A percentile compares a stretch with the other conserved stretches of the same genome.
Evolutionary conservation across 2,113 vertebrate genomes (phyloP).

Genomic region (Lophius piscatorius): DNA sequence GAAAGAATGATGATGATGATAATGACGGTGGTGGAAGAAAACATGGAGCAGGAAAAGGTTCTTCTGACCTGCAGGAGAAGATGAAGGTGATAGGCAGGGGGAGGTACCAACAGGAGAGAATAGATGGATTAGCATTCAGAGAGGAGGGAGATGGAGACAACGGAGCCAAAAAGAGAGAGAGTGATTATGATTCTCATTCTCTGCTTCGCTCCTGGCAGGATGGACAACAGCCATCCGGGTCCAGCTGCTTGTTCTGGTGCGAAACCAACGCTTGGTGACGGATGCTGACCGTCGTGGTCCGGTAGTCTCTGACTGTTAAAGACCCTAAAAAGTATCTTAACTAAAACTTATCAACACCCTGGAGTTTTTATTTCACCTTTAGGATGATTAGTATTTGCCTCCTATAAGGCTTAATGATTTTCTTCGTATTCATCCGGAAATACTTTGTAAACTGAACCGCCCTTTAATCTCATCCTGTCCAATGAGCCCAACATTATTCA

Average conservation of each 20-base stretch:
- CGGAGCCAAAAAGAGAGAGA: constrained; percentile 2
- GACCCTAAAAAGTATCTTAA: no score
- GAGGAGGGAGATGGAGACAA: constrained; percentile 21
- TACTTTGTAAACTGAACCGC: no score
- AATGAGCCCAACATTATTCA: no score
- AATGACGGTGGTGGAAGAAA: background rate
- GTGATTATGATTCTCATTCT: constrained; percentile 2
- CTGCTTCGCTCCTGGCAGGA: background rate
- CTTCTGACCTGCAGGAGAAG: background rate
- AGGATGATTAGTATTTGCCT: no score
- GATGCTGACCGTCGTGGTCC: no score
- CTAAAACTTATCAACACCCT: no score
- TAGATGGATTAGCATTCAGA: background rate
- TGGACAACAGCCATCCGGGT: background rate
- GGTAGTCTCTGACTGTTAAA: no score
- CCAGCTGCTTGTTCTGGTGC: constrained; percentile 9
- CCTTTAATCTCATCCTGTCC: no score
- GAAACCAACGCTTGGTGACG: no score
- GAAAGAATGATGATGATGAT: background rate
- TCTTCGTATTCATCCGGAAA: no score
- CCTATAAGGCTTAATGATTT: no score
- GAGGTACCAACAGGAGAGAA: background rate
- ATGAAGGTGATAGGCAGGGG: background rate
- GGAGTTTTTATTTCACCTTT: no score
- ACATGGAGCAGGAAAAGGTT: background rate